Percentiles rank a stretch among this genome's conserved stretches.
These are phyloP conservation scores for Tipula lateralis DNA, from an alignment of 2,888 invertebrate genomes.

Conservation along the genomic window DNA sequence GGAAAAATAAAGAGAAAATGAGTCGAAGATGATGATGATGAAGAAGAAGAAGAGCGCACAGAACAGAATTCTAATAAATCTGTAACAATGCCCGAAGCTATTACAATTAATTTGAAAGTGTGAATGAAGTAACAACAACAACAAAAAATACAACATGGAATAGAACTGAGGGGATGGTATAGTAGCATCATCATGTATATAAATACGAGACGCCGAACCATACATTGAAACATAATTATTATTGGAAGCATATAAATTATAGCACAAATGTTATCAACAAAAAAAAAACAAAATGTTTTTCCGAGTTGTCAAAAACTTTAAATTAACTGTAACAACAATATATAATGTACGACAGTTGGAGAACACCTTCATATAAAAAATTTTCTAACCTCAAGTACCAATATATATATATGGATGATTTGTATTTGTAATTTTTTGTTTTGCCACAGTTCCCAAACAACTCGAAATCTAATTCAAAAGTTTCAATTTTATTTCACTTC, in stretches of 20 bases:
- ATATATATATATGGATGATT: background rate
- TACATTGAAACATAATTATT: background rate
- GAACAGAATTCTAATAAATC: background rate
- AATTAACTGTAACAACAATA: background rate
- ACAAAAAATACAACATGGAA: background rate
- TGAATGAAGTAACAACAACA: background rate
- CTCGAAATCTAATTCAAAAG: background rate
- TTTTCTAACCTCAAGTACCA: background rate
- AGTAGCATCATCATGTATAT: background rate
- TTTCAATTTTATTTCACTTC: background rate
- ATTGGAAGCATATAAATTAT: conserved; percentile 19
- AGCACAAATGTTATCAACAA: conserved; percentile 1
- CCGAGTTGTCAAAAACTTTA: background rate
- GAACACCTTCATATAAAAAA: background rate
- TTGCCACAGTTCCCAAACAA: background rate
- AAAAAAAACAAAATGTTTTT: background rate
- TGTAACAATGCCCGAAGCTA: conserved; percentile 1
- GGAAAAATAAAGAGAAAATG: background rate
- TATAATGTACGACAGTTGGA: background rate
- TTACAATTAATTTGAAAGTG: conserved; percentile 1
- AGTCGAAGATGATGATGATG: background rate
- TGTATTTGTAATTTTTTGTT: background rate
- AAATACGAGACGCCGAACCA: background rate
- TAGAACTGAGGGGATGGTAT: background rate
- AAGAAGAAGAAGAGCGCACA: background rate